Percentiles rank a stretch among this genome's conserved stretches.
These are phyloP conservation scores for Agrotis segetum DNA, from an alignment of 2,888 invertebrate genomes.

Conservation along the genomic window DNA sequence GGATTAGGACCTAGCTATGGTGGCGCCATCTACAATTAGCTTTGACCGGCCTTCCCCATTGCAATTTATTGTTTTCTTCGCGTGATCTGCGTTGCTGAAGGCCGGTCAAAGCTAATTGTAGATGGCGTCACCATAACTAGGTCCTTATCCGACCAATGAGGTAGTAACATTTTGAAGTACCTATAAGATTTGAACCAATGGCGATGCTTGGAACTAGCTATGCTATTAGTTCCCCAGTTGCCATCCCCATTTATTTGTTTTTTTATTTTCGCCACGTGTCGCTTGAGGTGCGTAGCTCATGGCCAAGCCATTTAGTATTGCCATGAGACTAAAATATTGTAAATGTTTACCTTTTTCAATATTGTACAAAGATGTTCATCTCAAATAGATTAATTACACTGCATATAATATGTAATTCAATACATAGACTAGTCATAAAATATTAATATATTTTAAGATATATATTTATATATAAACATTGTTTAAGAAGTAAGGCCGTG, in stretches of 20 bases:
- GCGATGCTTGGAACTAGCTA: too few species aligned
- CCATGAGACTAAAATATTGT: conserved; percentile 30
- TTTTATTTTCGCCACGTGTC: not conserved
- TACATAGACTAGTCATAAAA: conserved; percentile 63
- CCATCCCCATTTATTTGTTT: not conserved
- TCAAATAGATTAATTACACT: conserved; percentile 17
- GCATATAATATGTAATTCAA: conserved; percentile 32
- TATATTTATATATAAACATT: conserved; percentile 51
- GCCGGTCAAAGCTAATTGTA: too few species aligned
- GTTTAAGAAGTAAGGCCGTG: conserved; percentile 33
- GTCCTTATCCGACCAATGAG: too few species aligned
- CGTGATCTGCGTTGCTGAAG: not conserved
- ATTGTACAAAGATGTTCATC: conserved; percentile 54
- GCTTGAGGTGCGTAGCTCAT: not conserved
- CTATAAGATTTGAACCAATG: too few species aligned
- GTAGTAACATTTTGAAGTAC: too few species aligned
- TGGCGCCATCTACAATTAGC: too few species aligned
- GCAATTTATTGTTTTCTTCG: not conserved
- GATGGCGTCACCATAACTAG: too few species aligned
- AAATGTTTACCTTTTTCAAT: conserved; percentile 28
- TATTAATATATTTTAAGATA: conserved; percentile 61
- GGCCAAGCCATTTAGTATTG: conserved; percentile 9
- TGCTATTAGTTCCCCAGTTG: too few species aligned
- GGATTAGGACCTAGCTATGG: too few species aligned
- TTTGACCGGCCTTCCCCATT: too few species aligned